A percentile compares a stretch with the other conserved stretches of the same genome.
phyloP scores from a whole-genome alignment of 2,888 invertebrate genomes.

The Brenthis daphne region DNA sequence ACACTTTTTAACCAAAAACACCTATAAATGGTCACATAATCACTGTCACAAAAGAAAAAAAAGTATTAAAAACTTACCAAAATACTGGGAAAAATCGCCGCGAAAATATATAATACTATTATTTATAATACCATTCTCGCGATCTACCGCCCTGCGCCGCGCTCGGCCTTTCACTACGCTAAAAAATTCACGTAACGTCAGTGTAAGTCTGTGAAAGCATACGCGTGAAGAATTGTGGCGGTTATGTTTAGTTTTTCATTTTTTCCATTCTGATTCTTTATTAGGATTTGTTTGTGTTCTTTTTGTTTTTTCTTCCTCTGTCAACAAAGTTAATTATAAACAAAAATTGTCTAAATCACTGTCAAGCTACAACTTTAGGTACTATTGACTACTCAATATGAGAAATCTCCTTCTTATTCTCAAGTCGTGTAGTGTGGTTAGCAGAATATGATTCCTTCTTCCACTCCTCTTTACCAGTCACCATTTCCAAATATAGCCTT shows the following conservation, averaged over 20 bases:
- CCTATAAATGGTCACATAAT: not conserved
- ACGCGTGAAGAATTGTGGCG: not conserved
- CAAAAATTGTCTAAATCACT: too few species aligned
- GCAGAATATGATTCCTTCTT: too few species aligned
- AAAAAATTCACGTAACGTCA: constrained; percentile 51
- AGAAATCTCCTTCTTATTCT: too few species aligned
- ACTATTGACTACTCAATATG: too few species aligned
- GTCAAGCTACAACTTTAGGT: too few species aligned
- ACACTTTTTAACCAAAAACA: not conserved
- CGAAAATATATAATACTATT: constrained; percentile 33
- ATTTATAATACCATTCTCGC: constrained; percentile 49
- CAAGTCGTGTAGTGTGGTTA: too few species aligned
- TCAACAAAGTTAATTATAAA: too few species aligned
- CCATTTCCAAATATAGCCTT: too few species aligned
- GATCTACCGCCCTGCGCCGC: constrained; percentile 47
- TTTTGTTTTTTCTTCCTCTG: too few species aligned
- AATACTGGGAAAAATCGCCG: constrained; percentile 47
- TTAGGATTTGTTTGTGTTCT: too few species aligned
- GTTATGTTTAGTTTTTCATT: not conserved
- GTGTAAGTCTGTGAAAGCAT: constrained; percentile 46
- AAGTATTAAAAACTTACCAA: constrained; percentile 45
- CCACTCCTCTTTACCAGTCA: too few species aligned
- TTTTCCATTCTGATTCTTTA: not conserved
- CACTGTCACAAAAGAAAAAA: constrained; percentile 3
- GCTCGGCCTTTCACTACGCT: constrained; percentile 63